These are phyloP conservation scores for Gasteruption jaculator DNA, from an alignment of 2,888 invertebrate genomes.

Conservation along the genomic window DNA sequence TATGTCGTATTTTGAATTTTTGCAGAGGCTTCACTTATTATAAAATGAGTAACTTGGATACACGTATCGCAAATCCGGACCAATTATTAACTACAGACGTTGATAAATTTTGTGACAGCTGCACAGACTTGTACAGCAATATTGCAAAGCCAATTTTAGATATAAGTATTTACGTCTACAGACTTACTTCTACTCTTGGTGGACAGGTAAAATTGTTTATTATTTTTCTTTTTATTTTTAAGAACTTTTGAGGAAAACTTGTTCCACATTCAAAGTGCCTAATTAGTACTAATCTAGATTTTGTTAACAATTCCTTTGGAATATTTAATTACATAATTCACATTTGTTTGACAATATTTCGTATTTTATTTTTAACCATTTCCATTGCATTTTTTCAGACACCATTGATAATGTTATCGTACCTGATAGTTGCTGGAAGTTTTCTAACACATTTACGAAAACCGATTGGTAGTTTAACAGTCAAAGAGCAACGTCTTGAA, in stretches of 20 bases:
- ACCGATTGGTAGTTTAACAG: slow-evolving; percentile 83
- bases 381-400: slow-evolving; percentile 59
- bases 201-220: slow-evolving; percentile 58
- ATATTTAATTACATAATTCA: slow-evolving; percentile 2
- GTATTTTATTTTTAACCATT: neutral
- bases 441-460: slow-evolving; percentile 81
- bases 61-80: slow-evolving; percentile 92
- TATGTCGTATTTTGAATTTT: no score
- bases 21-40: slow-evolving; percentile 90
- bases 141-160: slow-evolving; percentile 93
- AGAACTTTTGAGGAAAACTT: no score
- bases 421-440: slow-evolving; percentile 82
- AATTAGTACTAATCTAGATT: neutral
- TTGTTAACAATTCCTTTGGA: no score
- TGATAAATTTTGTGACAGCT: slow-evolving; percentile 94
- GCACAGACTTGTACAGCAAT: slow-evolving; percentile 94
- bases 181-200: slow-evolving; percentile 81
- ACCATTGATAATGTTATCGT: slow-evolving; percentile 82
- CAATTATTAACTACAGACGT: slow-evolving; percentile 94
- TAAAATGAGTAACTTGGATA: slow-evolving; percentile 93
- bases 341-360: slow-evolving; percentile 4
- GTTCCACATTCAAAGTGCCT: neutral
- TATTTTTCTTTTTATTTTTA: neutral
- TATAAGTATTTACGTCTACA: slow-evolving; percentile 89
- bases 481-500: slow-evolving; percentile 94